Evolutionary conservation across 2,797 vertebrate species (phyloP).

Genomic region (Poeciliopsis infans): DNA sequence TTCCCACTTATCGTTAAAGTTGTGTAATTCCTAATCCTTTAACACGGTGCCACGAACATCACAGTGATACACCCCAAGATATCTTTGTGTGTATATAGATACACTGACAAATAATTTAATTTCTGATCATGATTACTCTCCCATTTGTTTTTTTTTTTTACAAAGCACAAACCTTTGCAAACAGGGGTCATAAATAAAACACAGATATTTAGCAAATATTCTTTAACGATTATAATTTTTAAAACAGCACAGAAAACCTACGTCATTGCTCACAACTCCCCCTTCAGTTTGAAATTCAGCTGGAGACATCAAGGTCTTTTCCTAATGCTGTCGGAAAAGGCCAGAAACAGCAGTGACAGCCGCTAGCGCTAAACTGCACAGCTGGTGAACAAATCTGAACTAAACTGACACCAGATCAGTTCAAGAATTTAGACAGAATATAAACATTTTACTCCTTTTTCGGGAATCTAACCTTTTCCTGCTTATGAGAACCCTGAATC

Average conservation of each 20-base stretch:
- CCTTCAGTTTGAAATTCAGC: no score
- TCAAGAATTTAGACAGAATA: not conserved
- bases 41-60: not conserved
- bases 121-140: not conserved
- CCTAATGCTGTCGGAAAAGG: not conserved
- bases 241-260: no score
- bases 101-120: not conserved
- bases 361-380: not conserved
- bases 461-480: not conserved
- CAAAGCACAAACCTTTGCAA: not conserved
- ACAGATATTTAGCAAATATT: not conserved
- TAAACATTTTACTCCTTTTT: conserved; percentile 3
- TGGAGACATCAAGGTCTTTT: no score
- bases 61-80: no score
- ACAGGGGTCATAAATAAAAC: not conserved
- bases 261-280: no score
- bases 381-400: not conserved
- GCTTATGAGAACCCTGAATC: not conserved
- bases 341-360: not conserved
- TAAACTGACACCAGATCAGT: not conserved
- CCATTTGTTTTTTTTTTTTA: not conserved
- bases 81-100: no score
- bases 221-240: not conserved
- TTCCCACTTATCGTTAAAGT: not conserved
- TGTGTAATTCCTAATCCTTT: not conserved